These are phyloP conservation scores for Archips xylosteana DNA, from an alignment of 2,888 invertebrate species.

Conservation along the genomic window DNA sequence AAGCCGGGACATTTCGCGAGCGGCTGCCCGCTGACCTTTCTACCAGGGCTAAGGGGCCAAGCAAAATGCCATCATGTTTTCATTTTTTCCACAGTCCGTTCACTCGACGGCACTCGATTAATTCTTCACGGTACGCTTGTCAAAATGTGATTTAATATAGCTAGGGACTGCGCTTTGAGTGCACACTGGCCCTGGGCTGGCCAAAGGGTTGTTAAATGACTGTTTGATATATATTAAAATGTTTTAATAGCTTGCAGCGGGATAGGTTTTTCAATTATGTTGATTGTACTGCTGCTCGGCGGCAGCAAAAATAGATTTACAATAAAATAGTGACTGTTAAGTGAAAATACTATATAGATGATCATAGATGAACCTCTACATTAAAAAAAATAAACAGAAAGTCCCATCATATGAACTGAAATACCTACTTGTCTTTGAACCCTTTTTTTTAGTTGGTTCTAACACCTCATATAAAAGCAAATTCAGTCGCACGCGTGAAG, in stretches of 20 bases:
- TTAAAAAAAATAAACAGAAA: too few relatives aligned
- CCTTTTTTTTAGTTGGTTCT: neutral
- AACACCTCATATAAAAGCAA: neutral
- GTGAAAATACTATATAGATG: neutral
- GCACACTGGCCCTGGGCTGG: slow-evolving; percentile 35
- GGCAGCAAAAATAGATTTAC: slow-evolving; percentile 7
- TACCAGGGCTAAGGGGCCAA: slow-evolving; percentile 68
- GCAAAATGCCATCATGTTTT: slow-evolving; percentile 82
- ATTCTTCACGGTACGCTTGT: slow-evolving; percentile 85
- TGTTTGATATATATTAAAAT: slow-evolving; percentile 39
- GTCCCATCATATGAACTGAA: too few relatives aligned
- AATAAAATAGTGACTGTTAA: slow-evolving; percentile 1
- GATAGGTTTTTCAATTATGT: slow-evolving; percentile 35
- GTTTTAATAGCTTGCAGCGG: slow-evolving; percentile 29
- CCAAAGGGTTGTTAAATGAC: slow-evolving; percentile 41
- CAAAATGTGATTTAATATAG: slow-evolving; percentile 84
- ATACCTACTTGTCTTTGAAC: too few relatives aligned
- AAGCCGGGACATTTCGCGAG: slow-evolving; percentile 80
- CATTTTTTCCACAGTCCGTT: slow-evolving; percentile 71
- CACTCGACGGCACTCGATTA: slow-evolving; percentile 83
- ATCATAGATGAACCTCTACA: neutral
- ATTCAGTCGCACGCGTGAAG: neutral
- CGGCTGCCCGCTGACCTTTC: slow-evolving; percentile 80
- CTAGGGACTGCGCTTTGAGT: slow-evolving; percentile 74
- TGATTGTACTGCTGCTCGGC: slow-evolving; percentile 30